These are phyloP conservation scores for Bombycilla garrulus DNA, from an alignment of 2,113 vertebrate genomes.

Conservation along the genomic window DNA sequence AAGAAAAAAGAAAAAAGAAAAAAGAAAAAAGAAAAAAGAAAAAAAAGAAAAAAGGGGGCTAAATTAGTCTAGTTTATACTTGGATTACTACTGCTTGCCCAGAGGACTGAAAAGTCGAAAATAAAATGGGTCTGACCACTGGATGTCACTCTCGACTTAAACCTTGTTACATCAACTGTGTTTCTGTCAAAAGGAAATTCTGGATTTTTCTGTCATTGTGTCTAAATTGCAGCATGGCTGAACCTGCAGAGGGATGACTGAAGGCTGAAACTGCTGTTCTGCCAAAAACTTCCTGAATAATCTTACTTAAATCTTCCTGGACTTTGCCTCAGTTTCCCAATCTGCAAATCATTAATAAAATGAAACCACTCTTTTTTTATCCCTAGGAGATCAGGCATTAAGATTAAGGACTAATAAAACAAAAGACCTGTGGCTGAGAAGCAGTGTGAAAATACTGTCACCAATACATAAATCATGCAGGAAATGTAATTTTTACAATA, in stretches of 20 bases:
- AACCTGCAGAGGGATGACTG: neutral
- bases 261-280: neutral
- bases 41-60: neutral
- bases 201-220: neutral
- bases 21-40: too few relatives aligned
- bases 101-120: neutral
- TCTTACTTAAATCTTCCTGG: neutral
- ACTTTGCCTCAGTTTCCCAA: neutral
- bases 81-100: neutral
- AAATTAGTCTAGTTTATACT: neutral
- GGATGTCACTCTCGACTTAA: constrained; percentile 34
- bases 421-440: neutral
- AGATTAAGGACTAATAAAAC: neutral
- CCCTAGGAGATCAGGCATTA: neutral
- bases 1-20: neutral
- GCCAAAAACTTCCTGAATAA: neutral
- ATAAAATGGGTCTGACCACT: neutral
- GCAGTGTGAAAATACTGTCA: neutral
- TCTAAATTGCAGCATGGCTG: neutral
- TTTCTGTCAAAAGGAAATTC: neutral
- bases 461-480: neutral
- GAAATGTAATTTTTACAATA: neutral
- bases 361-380: neutral
- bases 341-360: neutral
- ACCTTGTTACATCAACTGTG: neutral